phyloP scores from a whole-genome alignment of 1,140 invertebrate species.

The Drosophila santomea region DNA sequence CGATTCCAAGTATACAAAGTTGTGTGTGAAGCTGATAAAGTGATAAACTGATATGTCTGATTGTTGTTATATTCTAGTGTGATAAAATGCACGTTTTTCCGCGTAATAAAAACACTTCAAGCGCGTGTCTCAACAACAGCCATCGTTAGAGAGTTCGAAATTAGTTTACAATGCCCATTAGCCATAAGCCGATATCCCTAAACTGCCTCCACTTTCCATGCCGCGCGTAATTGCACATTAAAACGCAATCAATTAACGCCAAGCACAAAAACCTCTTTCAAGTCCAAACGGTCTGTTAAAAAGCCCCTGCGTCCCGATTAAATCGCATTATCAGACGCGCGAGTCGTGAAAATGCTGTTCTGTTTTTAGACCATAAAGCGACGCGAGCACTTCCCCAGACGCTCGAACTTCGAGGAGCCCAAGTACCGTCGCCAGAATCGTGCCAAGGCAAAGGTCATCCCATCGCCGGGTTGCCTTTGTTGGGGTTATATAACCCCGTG shows the following conservation, averaged over 20 bases:
- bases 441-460: slow-evolving; percentile 57
- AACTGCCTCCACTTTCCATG: slow-evolving; percentile 10
- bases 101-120: not conserved
- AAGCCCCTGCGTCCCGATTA: slow-evolving; percentile 15
- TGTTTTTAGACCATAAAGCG: slow-evolving; percentile 35
- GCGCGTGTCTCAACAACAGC: not conserved
- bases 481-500: slow-evolving; percentile 28
- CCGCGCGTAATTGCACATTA: slow-evolving; percentile 58
- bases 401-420: not conserved
- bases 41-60: too few relatives aligned
- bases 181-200: slow-evolving; percentile 4
- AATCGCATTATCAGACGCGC: slow-evolving; percentile 58
- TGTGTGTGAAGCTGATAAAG: too few relatives aligned
- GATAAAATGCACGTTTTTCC: not conserved
- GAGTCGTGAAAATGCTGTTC: slow-evolving; percentile 28
- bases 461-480: not conserved
- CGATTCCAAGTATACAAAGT: too few relatives aligned
- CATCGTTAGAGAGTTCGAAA: slow-evolving; percentile 10
- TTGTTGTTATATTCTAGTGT: not conserved
- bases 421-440: slow-evolving; percentile 36
- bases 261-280: slow-evolving; percentile 42
- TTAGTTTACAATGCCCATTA: slow-evolving; percentile 13
- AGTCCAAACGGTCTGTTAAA: slow-evolving; percentile 43
- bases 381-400: slow-evolving; percentile 39
- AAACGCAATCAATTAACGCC: slow-evolving; percentile 61